Conservation (phyloP, 2,797 vertebrate species). For the Siniperca undulata region DNA sequence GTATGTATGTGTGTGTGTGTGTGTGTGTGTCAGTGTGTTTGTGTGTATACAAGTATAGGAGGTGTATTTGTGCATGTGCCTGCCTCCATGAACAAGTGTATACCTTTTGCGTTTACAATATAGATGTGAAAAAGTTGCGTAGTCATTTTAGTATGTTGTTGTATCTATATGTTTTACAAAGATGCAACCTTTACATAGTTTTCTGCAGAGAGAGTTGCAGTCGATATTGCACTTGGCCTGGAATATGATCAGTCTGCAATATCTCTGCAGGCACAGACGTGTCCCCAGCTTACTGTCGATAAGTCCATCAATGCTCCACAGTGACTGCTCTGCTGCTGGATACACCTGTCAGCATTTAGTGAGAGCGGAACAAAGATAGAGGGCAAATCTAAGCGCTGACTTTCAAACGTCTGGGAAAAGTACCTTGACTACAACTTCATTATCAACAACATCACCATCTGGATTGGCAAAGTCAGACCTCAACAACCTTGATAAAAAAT, state of each 20-base stretch:
- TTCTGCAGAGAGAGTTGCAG: background rate
- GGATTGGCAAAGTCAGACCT: constrained; percentile 12
- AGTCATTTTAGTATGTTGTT: background rate
- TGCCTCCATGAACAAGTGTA: background rate
- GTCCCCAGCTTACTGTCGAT: constrained; percentile 56
- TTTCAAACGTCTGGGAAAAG: constrained; percentile 44
- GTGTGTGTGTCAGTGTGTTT: constrained; percentile 1
- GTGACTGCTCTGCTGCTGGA: constrained; percentile 18
- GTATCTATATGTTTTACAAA: background rate
- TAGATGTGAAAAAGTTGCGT: background rate
- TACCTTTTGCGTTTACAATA: constrained; percentile 1
- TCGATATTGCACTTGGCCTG: constrained; percentile 37
- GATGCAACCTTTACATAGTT: background rate
- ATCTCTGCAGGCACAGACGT: constrained; percentile 38
- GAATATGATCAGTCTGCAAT: constrained; percentile 32
- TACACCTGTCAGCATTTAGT: constrained; percentile 62
- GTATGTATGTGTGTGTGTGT: constrained; percentile 18
- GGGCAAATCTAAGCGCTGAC: constrained; percentile 28
- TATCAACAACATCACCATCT: constrained; percentile 21
- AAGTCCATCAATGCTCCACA: constrained; percentile 50
- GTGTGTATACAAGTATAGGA: background rate
- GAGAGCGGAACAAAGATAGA: constrained; percentile 23
- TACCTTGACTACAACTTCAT: constrained; percentile 13
- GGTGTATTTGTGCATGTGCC: background rate
- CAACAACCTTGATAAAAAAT: background rate